These are phyloP conservation scores for Helicoverpa assulta DNA, from an alignment of 2,888 invertebrate species.

Conservation along the genomic window DNA sequence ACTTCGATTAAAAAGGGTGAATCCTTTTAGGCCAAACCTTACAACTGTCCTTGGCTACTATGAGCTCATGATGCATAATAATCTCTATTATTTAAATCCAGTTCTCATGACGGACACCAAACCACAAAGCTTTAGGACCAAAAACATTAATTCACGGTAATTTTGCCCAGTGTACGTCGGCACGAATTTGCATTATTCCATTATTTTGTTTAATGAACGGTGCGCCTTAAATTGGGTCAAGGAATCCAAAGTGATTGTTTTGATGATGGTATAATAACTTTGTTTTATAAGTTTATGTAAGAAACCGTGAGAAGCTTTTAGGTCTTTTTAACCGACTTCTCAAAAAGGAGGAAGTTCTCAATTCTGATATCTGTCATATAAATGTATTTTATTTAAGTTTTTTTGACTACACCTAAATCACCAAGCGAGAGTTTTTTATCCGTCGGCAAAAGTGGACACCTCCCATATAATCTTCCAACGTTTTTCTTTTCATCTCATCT, in stretches of 20 bases:
- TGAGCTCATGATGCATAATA: constrained; percentile 4
- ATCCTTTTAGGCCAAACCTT: not conserved
- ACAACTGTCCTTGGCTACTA: constrained; percentile 18
- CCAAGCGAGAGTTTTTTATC: no score
- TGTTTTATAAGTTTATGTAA: constrained; percentile 54
- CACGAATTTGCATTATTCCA: constrained; percentile 69
- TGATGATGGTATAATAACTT: constrained; percentile 32
- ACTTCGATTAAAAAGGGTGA: not conserved
- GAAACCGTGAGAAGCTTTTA: constrained; percentile 43
- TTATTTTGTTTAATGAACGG: constrained; percentile 64
- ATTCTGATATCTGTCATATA: no score
- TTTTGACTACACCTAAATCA: no score
- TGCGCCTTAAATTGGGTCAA: constrained; percentile 61
- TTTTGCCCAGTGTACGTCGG: constrained; percentile 47
- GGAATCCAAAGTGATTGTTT: constrained; percentile 55
- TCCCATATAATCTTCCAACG: no score
- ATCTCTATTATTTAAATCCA: constrained; percentile 24
- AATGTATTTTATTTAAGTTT: no score
- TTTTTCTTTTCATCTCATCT: no score
- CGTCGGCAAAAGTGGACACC: no score
- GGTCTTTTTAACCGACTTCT: not conserved
- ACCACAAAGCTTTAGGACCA: constrained; percentile 34
- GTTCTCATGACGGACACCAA: constrained; percentile 10
- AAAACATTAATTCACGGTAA: constrained; percentile 48
- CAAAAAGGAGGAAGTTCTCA: no score